Conservation (phyloP, 1,140 invertebrate species). For the Arion vulgaris region DNA sequence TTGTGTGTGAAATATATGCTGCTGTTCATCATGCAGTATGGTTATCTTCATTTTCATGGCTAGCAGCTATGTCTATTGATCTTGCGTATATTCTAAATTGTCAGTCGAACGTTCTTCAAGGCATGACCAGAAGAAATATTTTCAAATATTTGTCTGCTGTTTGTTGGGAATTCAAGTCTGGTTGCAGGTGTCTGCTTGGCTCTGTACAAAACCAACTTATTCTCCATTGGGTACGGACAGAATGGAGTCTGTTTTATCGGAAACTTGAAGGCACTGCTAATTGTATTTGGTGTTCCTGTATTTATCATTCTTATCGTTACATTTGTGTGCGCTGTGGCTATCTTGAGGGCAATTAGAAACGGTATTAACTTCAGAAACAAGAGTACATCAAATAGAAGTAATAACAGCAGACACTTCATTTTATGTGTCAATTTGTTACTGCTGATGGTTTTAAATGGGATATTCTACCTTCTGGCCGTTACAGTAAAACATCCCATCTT, state of each 20-base stretch:
- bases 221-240: not conserved
- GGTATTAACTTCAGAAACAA: constrained; percentile 49
- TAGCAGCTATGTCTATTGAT: constrained; percentile 75
- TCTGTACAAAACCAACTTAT: constrained; percentile 13
- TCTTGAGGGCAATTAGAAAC: constrained; percentile 71
- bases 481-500: constrained; percentile 33
- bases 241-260: constrained; percentile 70
- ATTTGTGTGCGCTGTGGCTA: constrained; percentile 52
- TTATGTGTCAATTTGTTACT: constrained; percentile 75
- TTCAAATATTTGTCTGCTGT: constrained; percentile 4
- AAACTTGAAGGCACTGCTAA: constrained; percentile 43
- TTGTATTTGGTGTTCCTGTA: constrained; percentile 60
- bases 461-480: constrained; percentile 57
- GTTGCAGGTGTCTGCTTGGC: not conserved
- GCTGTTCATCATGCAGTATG: constrained; percentile 73
- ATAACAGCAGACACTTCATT: constrained; percentile 59
- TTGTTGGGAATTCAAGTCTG: constrained; percentile 23
- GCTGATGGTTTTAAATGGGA: constrained; percentile 65
- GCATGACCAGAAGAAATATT: not conserved
- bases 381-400: constrained; percentile 21
- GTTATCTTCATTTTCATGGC: constrained; percentile 76
- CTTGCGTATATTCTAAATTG: constrained; percentile 77
- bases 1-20: constrained; percentile 61
- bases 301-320: constrained; percentile 58
- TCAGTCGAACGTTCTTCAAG: not conserved